Conservation (phyloP, 2,113 vertebrate species). For the Tachuris rubrigastra region DNA sequence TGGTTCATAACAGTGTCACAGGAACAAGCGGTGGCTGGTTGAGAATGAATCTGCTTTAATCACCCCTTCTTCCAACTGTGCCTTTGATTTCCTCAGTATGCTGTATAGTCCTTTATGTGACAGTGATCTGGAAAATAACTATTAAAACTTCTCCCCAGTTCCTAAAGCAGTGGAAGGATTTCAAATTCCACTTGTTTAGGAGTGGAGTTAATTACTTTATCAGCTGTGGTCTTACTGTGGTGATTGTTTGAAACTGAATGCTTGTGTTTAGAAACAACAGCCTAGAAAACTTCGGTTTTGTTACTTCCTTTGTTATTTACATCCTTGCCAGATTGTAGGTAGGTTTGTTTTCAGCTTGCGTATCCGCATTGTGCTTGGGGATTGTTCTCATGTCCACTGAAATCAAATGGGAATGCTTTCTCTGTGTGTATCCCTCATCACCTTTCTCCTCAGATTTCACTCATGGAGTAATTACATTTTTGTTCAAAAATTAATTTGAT, state of each 20-base stretch:
- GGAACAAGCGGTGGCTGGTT: neutral
- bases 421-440: neutral
- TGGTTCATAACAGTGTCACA: neutral
- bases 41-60: neutral
- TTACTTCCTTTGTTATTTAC: neutral
- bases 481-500: neutral
- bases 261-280: neutral
- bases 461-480: accelerated
- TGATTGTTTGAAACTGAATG: neutral
- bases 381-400: neutral
- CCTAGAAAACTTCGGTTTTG: neutral
- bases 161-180: neutral
- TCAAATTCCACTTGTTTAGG: neutral
- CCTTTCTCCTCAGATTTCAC: neutral
- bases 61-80: neutral
- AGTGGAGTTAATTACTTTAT: neutral
- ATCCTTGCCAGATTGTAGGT: neutral
- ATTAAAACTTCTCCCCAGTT: neutral
- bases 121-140: neutral
- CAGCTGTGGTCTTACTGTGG: neutral
- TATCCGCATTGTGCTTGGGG: neutral
- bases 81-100: neutral
- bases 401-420: neutral
- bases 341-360: neutral
- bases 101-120: neutral